Base-by-base conservation (phyloP, 2,113 vertebrate genomes). In the Gallinago paraguaiae region DNA sequence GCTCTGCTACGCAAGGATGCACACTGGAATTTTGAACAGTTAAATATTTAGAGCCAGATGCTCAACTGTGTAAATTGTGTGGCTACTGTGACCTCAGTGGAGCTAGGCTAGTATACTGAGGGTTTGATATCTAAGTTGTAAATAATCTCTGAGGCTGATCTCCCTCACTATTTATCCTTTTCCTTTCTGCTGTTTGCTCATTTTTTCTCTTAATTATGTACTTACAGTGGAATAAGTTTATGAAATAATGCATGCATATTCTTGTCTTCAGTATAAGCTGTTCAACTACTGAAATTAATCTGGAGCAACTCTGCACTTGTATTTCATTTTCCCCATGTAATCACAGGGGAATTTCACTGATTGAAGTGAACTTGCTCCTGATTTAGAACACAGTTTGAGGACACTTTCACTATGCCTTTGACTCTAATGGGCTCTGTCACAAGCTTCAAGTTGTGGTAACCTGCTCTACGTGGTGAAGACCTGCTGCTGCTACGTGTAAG, bases 11-110 rank as follows among this genome's bases (percentile, higher is more conserved):
- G 92, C 18, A 90, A 97, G 92, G 78, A 82, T 97, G 95, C 95
- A 95, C 90, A 93, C 86, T 53, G 70, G 96, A 96, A 97, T 96
- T 95, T 75, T 87, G 94, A 97, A 56, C 93, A 94, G 96, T 94
- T 97, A 96, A 96, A 96, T 96, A 89, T 94, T 96, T 94, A 82
- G 82, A 95, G 78, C 72, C 78, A 77, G 71, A 93, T 96, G 83
- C 86, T 94, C 81, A 74, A 77, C 92, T 80, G 91, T 90, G 78
- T 96, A 91, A 95, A 93, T 74, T 84, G 48, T 86, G 78, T 53
- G 85, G 79, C 50, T 64, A 23, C 65, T 23, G 57, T 0, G 17
- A 65, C 86, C 88, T 87, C 77, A 31, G 61, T 57, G 69, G 69
- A 91, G 39, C 60, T 41, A 72, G 53, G 14, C 35, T 41, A 37